A percentile compares a stretch with the other conserved stretches of the same genome.
Conservation (phyloP, 2,797 vertebrate genomes). For the Cryptoprocta ferox region DNA sequence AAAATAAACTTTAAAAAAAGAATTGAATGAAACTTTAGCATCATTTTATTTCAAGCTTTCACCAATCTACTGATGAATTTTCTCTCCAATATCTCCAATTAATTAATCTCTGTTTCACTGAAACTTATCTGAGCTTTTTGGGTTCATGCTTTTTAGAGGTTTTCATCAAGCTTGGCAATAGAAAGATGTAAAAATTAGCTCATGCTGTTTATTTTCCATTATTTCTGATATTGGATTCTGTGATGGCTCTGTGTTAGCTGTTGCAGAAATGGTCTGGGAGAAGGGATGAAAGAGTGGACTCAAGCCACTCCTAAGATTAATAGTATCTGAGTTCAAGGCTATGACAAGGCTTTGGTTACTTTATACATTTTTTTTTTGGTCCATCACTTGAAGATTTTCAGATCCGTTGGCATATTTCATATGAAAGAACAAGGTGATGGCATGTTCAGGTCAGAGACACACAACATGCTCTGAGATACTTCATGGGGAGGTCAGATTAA, state of each 20-base stretch:
- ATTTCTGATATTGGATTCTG: background rate
- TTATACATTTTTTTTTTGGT: background rate
- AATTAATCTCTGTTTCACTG: background rate
- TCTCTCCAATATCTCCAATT: background rate
- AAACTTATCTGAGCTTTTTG: background rate
- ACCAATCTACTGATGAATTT: background rate
- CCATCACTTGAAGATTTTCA: constrained; percentile 33
- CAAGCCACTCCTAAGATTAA: background rate
- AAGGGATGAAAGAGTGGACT: background rate
- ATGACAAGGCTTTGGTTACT: constrained; percentile 7
- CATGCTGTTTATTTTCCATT: background rate
- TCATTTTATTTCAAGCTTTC: background rate
- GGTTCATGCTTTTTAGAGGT: background rate
- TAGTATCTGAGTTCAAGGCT: constrained; percentile 45
- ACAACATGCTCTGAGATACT: background rate
- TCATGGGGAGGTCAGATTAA: constrained; percentile 59
- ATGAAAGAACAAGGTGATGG: constrained; percentile 41
- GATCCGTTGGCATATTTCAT: background rate
- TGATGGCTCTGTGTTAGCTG: background rate
- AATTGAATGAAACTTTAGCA: background rate
- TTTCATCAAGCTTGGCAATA: background rate
- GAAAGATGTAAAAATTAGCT: background rate
- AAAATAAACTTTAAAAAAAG: background rate
- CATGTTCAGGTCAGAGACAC: constrained; percentile 38
- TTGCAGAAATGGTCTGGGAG: background rate